phyloP scores from a whole-genome alignment of 2,797 vertebrate genomes.

The Mionectes olivaceus region DNA sequence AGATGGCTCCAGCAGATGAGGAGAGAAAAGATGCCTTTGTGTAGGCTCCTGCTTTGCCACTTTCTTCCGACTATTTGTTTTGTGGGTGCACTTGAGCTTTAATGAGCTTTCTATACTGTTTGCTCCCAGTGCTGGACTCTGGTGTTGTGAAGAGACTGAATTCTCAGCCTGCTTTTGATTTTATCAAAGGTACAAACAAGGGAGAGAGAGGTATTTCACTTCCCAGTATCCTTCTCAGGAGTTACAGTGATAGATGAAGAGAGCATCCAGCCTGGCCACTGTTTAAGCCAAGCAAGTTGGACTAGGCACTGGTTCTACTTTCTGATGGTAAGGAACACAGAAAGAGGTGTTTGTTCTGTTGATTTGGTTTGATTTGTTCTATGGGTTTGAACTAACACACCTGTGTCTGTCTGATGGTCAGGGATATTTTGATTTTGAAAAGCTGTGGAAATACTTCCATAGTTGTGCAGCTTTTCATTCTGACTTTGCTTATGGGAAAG shows the following conservation, averaged over 20 bases:
- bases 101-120: background rate
- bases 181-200: constrained; percentile 4
- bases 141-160: background rate
- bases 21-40: constrained; percentile 48
- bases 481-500: background rate
- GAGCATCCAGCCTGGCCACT: background rate
- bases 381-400: background rate
- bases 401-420: background rate
- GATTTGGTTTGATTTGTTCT: background rate
- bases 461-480: background rate
- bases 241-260: background rate
- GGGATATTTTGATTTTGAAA: background rate
- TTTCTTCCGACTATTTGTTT: background rate
- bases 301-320: accelerated
- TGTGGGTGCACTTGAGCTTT: background rate
- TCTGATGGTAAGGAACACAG: background rate
- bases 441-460: background rate
- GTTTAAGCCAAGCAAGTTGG: background rate
- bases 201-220: background rate
- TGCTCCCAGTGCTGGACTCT: background rate
- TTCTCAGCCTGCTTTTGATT: background rate
- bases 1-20: constrained; percentile 53
- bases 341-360: background rate
- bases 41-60: background rate
- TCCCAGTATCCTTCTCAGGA: background rate